Percentiles rank a stretch among this genome's conserved stretches.
Evolutionary conservation across 2,888 invertebrate genomes (phyloP).

Genomic region (Trimorus sp.): DNA sequence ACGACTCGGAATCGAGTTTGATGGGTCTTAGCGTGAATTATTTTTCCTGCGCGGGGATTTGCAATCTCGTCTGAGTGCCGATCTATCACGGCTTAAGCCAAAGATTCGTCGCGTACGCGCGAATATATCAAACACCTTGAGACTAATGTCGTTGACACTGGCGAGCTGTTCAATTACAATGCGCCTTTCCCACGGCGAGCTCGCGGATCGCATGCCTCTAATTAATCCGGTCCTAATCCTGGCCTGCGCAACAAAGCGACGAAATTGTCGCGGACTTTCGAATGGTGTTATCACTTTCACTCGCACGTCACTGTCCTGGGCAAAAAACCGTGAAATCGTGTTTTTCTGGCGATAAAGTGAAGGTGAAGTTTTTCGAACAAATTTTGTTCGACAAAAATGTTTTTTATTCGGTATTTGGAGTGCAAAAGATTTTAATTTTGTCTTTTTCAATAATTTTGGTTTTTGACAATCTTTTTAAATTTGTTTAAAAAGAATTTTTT

Average conservation of each 20-base stretch:
- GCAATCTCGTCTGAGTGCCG: conserved; percentile 41
- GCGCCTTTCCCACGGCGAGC: conserved; percentile 57
- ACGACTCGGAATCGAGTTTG: too few species aligned
- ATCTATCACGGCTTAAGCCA: conserved; percentile 44
- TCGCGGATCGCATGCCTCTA: conserved; percentile 53
- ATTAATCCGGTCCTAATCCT: conserved; percentile 61
- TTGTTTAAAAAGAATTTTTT: too few species aligned
- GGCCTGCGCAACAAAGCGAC: conserved; percentile 43
- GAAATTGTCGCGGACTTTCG: conserved; percentile 61
- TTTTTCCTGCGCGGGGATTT: conserved; percentile 25
- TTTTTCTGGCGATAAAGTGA: too few species aligned
- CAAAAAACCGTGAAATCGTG: neutral
- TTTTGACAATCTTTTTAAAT: too few species aligned
- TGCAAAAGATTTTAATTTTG: too few species aligned
- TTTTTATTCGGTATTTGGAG: too few species aligned
- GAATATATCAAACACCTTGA: conserved; percentile 60
- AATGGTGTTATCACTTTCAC: conserved; percentile 57
- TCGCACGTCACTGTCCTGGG: too few species aligned
- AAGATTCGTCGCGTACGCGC: conserved; percentile 27
- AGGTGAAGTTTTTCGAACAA: too few species aligned
- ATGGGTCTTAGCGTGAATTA: conserved; percentile 7
- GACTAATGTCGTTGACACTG: conserved; percentile 65
- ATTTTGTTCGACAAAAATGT: too few species aligned
- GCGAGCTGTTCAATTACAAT: conserved; percentile 57
- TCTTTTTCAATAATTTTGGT: too few species aligned